Percentiles rank a stretch among this genome's conserved stretches.
These are phyloP conservation scores for Reinhardtius hippoglossoides DNA, from an alignment of 2,113 vertebrate genomes.

Conservation along the genomic window DNA sequence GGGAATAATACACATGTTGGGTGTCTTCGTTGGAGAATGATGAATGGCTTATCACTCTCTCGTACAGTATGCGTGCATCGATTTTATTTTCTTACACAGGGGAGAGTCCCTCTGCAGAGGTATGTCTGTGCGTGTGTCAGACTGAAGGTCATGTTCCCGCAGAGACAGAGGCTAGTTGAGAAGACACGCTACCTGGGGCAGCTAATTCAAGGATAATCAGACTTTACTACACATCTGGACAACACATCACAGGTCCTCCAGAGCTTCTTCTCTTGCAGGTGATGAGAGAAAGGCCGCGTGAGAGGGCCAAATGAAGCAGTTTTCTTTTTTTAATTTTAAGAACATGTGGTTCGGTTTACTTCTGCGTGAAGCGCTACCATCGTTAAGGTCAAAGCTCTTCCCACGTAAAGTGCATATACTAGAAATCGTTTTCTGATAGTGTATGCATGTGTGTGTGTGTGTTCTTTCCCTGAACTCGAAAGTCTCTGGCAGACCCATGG, in stretches of 20 bases:
- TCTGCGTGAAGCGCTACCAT: slow-evolving; percentile 19
- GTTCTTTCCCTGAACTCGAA: not conserved
- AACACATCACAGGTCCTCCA: slow-evolving; percentile 54
- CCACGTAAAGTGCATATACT: slow-evolving; percentile 12
- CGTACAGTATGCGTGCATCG: slow-evolving; percentile 18
- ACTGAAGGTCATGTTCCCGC: slow-evolving; percentile 11
- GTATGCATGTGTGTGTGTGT: not conserved
- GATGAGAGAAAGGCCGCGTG: slow-evolving; percentile 23
- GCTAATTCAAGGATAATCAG: slow-evolving; percentile 34
- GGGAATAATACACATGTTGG: slow-evolving; percentile 3
- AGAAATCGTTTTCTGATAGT: slow-evolving; percentile 22
- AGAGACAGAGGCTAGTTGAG: slow-evolving; percentile 24
- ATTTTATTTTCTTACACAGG: slow-evolving; percentile 30
- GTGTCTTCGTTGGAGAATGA: slow-evolving; percentile 15
- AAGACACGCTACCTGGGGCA: slow-evolving; percentile 49
- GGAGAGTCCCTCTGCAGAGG: slow-evolving; percentile 8
- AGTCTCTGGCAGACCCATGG: slow-evolving; percentile 23
- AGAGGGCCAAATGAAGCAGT: slow-evolving; percentile 7
- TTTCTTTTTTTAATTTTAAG: not conserved
- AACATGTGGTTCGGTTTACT: slow-evolving; percentile 54
- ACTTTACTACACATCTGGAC: slow-evolving; percentile 67
- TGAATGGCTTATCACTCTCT: slow-evolving; percentile 25
- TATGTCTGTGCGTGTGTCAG: slow-evolving; percentile 5
- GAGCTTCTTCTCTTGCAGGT: slow-evolving; percentile 19
- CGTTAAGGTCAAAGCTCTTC: slow-evolving; percentile 36